Evolutionary conservation across 2,113 vertebrate genomes (phyloP), one percentile per base, ranked within the genome.

Genomic region (Equus quagga): DNA sequence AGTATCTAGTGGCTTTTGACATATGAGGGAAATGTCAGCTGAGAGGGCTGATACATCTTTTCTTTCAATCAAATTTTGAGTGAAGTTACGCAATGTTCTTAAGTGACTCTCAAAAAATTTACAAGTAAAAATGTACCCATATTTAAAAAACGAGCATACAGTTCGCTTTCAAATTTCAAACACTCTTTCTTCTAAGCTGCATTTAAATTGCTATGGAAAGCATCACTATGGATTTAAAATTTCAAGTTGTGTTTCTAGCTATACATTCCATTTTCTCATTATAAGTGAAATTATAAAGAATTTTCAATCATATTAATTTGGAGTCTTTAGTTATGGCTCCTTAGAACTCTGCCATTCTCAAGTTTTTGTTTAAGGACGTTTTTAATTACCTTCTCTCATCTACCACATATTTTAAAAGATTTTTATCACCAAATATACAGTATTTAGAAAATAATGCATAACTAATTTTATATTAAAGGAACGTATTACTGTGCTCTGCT

Each of bases 41-140:
- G 10, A 76, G 7, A 87, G 6, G 23, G 3, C 26, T 58, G 56
- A 94, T 56, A 2, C 17, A n/a, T 41, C 6, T 81, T 94, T 46
- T 65, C 31, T 56, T 86, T 41, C 17, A 94, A n/a, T 89, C 41
- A 96, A 78, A 44, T 97, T 65, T 91, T 72, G 56, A 92, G 65
- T 67, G 9, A 90, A 82, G 7, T 78, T 94, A 31, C 33, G 2
- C 46, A 92, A 6, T 78, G 46, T 86, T 96, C 41, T 60, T 76
- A 86, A 92, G 18, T 82, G 28, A 49, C 36, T 67, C 24, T 8
- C 36, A 21, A 81, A 89, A 49, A 65, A 13, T 49, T 41, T 90
- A 18, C 18, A 75, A 54, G 33, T 72, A 65, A 81, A 70, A 89
- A 64, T 51, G 3, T 86, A 33, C n/a, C 14, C 24, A 21, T 36